Evolutionary conservation across 2,888 invertebrate genomes (phyloP).

Genomic region (Plutella xylostella): DNA sequence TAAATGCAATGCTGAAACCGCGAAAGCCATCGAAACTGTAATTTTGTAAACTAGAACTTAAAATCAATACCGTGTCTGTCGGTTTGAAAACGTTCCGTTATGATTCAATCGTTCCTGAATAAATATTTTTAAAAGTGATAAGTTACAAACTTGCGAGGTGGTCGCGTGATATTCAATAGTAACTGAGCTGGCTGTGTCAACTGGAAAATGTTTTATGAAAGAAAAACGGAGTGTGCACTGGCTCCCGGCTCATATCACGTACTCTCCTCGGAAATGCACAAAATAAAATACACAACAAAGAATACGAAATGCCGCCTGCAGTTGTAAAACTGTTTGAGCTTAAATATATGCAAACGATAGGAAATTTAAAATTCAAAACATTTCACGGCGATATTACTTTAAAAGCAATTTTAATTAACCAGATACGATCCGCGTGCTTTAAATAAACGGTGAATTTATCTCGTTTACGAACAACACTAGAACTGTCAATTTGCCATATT

Average conservation of each 20-base stretch:
- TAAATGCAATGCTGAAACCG: no score
- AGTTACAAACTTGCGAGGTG: slow-evolving; percentile 18
- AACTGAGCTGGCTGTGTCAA: slow-evolving; percentile 40
- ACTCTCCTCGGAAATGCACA: slow-evolving; percentile 44
- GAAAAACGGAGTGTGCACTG: slow-evolving; percentile 21
- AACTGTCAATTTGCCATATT: slow-evolving; percentile 47
- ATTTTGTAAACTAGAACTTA: no score
- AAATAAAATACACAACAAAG: slow-evolving; percentile 52
- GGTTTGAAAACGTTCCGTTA: no score
- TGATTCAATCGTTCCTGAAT: no score
- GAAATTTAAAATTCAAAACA: slow-evolving; percentile 38
- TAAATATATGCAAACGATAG: slow-evolving; percentile 30
- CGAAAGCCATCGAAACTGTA: no score
- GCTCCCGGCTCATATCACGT: slow-evolving; percentile 42
- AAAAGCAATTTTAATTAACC: neutral
- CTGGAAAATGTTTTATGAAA: slow-evolving; percentile 52
- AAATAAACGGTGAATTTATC: slow-evolving; percentile 26
- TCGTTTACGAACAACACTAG: slow-evolving; percentile 27
- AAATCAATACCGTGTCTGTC: no score
- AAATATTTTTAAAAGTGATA: neutral
- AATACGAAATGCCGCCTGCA: slow-evolving; percentile 42
- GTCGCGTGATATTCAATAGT: slow-evolving; percentile 33
- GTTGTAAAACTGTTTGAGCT: slow-evolving; percentile 43
- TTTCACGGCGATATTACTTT: neutral
- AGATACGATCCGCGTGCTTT: neutral